Percentiles rank a stretch among this genome's conserved stretches.
phyloP scores from a whole-genome alignment of 2,888 invertebrate genomes.

The Rotaria socialis region DNA sequence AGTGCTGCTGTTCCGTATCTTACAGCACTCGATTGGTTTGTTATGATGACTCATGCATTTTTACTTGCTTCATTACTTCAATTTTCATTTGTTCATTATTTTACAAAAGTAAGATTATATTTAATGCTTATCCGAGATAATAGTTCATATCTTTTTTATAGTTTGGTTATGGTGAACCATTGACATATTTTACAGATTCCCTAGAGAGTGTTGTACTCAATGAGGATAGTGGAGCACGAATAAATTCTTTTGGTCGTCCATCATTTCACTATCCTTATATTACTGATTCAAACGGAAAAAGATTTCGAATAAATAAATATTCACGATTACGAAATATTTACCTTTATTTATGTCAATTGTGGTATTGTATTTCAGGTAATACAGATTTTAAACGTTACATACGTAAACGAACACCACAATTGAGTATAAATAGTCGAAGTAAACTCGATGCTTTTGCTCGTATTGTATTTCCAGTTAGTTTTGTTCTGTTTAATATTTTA shows the following conservation, averaged over 20 bases:
- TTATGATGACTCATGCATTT: constrained; percentile 71
- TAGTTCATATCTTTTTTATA: neutral
- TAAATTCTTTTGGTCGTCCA: neutral
- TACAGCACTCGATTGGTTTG: constrained; percentile 78
- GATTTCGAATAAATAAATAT: neutral
- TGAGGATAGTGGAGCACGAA: neutral
- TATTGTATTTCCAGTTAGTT: constrained; percentile 76
- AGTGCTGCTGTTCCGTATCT: constrained; percentile 77
- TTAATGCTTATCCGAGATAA: too few relatives aligned
- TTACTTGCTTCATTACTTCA: constrained; percentile 70
- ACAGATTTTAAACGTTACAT: constrained; percentile 28
- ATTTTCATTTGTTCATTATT: constrained; percentile 92
- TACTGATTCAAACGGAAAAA: neutral
- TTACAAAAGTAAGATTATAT: constrained; percentile 66
- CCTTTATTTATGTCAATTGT: constrained; percentile 29
- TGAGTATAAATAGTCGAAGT: constrained; percentile 69
- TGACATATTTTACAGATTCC: neutral
- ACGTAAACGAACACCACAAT: constrained; percentile 36
- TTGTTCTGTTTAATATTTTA: constrained; percentile 76
- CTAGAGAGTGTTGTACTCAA: neutral
- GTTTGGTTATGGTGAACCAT: constrained; percentile 42
- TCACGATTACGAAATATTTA: neutral
- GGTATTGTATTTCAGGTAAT: constrained; percentile 40
- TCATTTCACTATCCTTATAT: neutral
- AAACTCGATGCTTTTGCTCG: constrained; percentile 76